Base-by-base conservation (phyloP, 2,113 vertebrate genomes). In the Poicephalus meyeri region DNA sequence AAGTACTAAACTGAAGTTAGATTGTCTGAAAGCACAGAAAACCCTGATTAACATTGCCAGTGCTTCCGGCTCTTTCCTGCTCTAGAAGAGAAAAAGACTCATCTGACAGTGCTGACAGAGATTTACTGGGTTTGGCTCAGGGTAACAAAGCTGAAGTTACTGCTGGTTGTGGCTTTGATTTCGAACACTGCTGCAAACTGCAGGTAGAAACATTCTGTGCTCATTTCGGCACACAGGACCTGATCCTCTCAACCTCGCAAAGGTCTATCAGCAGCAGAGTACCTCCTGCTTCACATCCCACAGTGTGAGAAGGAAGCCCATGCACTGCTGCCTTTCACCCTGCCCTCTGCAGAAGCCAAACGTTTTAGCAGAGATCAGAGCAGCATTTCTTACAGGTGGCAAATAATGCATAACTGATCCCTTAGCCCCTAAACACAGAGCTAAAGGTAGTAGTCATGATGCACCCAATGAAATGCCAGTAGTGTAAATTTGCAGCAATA, bases 151-250 rank as follows among this genome's bases (percentile, higher is more conserved):
- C 49, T 85, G 70, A 80, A 49, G 72, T 86, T 86, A 42, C 56
- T 64, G 55, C 68, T 3, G 16, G 47, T 73, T 71, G 69, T 2
- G 2, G 50, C 44, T 92, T 90, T 96, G 93, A 96, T 96, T 97
- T 95, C 90, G 93, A 80, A 44, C 80, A 81, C 88, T 72, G 93
- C 92, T 94, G 93, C 3, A 1, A 83, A 53, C 49, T 64, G 93
- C 88, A 55, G 88, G 72, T 60, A 85, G 85, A 79, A 93, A 79
- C 37, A 70, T 77, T 93, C 80, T 68, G 49, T n/a, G 37, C 66
- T 84, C 7, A 1, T 94, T 82, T 79, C 4, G 4, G 49, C 58
- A 35, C 0, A 0, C 31, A 44, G 37, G 39, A 23, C 29, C 37
- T 17, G 9, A 50, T 78, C 31, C 31, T 41, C 24, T 87, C 84